Base-by-base conservation (phyloP, 2,113 vertebrate genomes). In the Macaca fascicularis region DNA sequence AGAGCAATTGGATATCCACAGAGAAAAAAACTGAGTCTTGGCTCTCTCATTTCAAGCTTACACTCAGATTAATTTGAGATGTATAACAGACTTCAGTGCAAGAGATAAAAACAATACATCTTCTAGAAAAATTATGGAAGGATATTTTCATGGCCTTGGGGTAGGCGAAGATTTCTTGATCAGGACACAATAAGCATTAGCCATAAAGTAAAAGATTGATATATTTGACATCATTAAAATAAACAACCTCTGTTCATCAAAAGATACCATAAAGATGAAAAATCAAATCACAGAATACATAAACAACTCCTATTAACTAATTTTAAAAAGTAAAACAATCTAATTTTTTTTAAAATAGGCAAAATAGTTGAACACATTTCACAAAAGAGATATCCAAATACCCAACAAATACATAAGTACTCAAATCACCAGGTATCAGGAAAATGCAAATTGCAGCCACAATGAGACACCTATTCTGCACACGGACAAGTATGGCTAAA, bases 61-160 rank as follows among this genome's bases (percentile, higher is more conserved):
- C 8, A 6, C 59, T 27, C 9, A 79, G 84, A 79, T 40, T 72
- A 43, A 74, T 72, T 86, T 79, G 45, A 67, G 74, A 95, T 55
- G 40, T 8, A 92, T 82, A 64, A n/a, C 79, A 94, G 19, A 61
- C 79, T 64, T 94, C 84, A 35, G 40, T 78, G 27, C 16, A 38
- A 89, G 80, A 89, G 75, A 69, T 38, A 93, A 92, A 94, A 76
- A 20, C 23, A 85, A 74, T 67, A 80, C 84, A 93, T 8, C 30
- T 57, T 76, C 40, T 25, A 74, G 13, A 85, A 93, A 69, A 57
- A 75, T 32, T 7, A 32, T 4, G 50, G 61, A 81, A 90, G 83
- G 9, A 22, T 87, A 90, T 64, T 87, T 59, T 55, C 43, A 72
- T 48, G 45, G 43, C 17, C 59, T 82, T 48, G 69, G 38, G 11